phyloP scores from a whole-genome alignment of 2,113 vertebrate genomes.

The Oryzias woworae region DNA sequence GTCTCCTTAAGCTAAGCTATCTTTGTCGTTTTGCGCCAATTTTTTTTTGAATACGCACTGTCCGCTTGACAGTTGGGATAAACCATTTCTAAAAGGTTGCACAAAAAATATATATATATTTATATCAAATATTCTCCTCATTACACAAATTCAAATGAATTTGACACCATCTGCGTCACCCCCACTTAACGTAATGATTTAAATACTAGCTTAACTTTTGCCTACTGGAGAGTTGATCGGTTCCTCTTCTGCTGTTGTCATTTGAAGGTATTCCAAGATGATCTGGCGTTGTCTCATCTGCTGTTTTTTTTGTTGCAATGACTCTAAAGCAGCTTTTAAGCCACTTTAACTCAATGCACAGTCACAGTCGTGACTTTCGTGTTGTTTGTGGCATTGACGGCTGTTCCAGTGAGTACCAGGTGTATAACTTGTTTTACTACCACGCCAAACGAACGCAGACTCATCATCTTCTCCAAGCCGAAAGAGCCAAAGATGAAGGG shows the following conservation, averaged over 20 bases:
- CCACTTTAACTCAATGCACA: constrained; percentile 21
- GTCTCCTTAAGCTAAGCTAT: too few relatives aligned
- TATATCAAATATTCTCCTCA: too few relatives aligned
- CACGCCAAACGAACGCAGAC: constrained; percentile 30
- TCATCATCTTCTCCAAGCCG: constrained; percentile 22
- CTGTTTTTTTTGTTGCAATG: constrained; percentile 32
- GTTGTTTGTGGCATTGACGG: constrained; percentile 18
- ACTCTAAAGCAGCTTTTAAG: constrained; percentile 34
- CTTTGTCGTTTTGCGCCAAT: too few relatives aligned
- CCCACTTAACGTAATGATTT: too few relatives aligned
- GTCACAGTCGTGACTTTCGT: constrained; percentile 21
- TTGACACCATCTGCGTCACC: too few relatives aligned
- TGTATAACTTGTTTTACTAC: constrained; percentile 35
- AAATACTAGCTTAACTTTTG: neutral
- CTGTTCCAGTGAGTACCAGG: constrained; percentile 18
- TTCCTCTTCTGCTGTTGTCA: neutral
- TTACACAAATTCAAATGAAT: too few relatives aligned
- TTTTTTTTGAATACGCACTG: too few relatives aligned
- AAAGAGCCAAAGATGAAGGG: constrained; percentile 5
- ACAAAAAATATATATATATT: too few relatives aligned
- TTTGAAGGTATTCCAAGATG: neutral
- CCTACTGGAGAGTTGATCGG: neutral
- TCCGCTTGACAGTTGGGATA: too few relatives aligned
- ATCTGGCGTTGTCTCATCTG: constrained; percentile 32
- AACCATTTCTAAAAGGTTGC: too few relatives aligned